Evolutionary conservation across 2,113 vertebrate genomes (phyloP), one percentile per base, ranked within the genome.

Genomic region (Anoura caudifer): DNA sequence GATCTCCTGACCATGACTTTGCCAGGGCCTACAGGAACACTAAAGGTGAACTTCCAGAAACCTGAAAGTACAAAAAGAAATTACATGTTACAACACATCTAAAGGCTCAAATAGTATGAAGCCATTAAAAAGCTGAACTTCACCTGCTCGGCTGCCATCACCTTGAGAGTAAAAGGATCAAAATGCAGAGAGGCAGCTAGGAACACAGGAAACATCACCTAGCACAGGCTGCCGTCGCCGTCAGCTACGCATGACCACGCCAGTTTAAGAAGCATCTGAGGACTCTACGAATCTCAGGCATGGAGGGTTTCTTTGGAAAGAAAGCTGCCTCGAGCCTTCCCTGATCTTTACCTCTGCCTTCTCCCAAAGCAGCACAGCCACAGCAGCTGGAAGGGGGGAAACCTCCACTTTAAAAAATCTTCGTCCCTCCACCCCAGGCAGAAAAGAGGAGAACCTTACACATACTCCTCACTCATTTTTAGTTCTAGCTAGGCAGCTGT

Each of bases 401-500:
- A 31, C 6, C 15, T 31, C 13, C 6, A 12, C 13, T 36, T 59
- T 54, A 54, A 69, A 47, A 82, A 87, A 26, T 11, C 10, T 11
- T 10, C 52, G 12, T 36, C 47, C 45, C 24, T 79, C 15, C 1
- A 45, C 11, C 52, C 28, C 33, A 73, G 75, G 77, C 47, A 88
- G 75, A 54, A 92, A 73, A 59, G 43, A 19, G 41, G 76, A 76
- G 63, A 80, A 56, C 15, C 73, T 15, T 4, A 47, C 7, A 59
- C 65, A 65, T 3, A 63, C 47, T 86, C 41, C 54, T 59, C 13
- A 20, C n/a, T 87, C 61, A 61, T 94, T 86, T 76, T 75, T 65
- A 90, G 94, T 87, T 95, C 87, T 45, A 54, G 75, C 59, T 45
- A 67, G 90, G 83, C 89, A 97, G 95, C 94, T 98, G 90, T 79